These are phyloP conservation scores for Branchellion lobata DNA, from an alignment of 2,888 invertebrate species.

Conservation along the genomic window DNA sequence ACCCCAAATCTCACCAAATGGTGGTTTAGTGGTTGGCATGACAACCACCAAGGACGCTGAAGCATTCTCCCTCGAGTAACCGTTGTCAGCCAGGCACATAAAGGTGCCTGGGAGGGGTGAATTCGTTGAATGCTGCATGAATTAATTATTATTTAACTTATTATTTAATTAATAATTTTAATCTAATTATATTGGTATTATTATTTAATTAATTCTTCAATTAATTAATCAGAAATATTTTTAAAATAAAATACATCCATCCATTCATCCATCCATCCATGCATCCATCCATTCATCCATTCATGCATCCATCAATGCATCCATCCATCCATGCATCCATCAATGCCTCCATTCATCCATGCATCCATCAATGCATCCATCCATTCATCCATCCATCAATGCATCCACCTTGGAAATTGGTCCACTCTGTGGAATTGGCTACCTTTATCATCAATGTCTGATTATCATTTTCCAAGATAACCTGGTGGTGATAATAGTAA, in stretches of 20 bases:
- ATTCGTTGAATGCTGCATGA: too few species aligned
- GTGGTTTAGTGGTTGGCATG: too few species aligned
- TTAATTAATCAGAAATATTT: neutral
- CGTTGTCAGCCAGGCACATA: constrained; percentile 30
- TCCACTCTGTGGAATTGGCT: neutral
- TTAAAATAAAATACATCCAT: neutral
- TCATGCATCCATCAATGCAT: too few species aligned
- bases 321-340: too few species aligned
- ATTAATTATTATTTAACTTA: too few species aligned
- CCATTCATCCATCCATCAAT: too few species aligned
- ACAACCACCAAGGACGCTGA: neutral
- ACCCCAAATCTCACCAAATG: too few species aligned
- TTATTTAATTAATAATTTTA: neutral
- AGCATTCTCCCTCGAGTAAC: neutral
- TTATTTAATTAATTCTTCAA: neutral
- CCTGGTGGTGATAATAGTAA: too few species aligned
- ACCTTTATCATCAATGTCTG: neutral
- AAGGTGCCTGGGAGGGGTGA: constrained; percentile 6
- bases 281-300: too few species aligned
- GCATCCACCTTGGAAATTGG: neutral
- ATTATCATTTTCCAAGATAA: neutral
- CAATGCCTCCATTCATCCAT: too few species aligned
- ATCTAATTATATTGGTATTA: neutral
- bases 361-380: too few species aligned
- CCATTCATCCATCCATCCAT: neutral